Percentiles rank a stretch among this genome's conserved stretches.
Evolutionary conservation across 1,140 invertebrate genomes (phyloP).

Genomic region (Heliconius hermathena): DNA sequence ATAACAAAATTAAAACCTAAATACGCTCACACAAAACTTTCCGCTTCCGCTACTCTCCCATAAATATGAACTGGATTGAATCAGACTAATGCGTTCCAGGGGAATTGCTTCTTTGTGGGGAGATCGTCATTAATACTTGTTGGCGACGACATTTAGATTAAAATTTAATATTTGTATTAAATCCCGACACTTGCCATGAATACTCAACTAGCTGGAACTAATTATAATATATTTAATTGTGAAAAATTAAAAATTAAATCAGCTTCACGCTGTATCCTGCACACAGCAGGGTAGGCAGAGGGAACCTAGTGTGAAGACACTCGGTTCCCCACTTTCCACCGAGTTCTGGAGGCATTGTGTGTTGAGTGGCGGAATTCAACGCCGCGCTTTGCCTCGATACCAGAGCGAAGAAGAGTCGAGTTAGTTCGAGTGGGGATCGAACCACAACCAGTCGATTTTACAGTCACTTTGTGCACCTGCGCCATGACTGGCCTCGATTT

Average conservation of each 20-base stretch:
- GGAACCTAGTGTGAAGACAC: no score
- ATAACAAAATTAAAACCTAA: no score
- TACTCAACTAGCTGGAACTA: conserved; percentile 48
- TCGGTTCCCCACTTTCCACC: no score
- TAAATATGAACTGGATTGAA: conserved; percentile 17
- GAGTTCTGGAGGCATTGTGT: no score
- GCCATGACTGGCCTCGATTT: not conserved
- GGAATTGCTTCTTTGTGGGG: conserved; percentile 74
- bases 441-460: no score
- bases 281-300: no score
- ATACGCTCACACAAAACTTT: not conserved
- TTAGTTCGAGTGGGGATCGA: no score
- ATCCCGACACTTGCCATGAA: conserved; percentile 60
- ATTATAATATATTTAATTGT: conserved; percentile 35
- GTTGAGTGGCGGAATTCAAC: no score
- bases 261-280: not conserved
- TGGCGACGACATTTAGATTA: conserved; percentile 70
- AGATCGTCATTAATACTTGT: conserved; percentile 73
- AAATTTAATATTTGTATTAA: conserved; percentile 77
- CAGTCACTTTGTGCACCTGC: no score
- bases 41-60: conserved; percentile 25
- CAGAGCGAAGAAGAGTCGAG: no score
- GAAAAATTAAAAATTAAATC: conserved; percentile 13
- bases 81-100: conserved; percentile 71
- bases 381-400: no score